phyloP scores from a whole-genome alignment of 1,140 invertebrate genomes.

The Acarapis woodi region DNA sequence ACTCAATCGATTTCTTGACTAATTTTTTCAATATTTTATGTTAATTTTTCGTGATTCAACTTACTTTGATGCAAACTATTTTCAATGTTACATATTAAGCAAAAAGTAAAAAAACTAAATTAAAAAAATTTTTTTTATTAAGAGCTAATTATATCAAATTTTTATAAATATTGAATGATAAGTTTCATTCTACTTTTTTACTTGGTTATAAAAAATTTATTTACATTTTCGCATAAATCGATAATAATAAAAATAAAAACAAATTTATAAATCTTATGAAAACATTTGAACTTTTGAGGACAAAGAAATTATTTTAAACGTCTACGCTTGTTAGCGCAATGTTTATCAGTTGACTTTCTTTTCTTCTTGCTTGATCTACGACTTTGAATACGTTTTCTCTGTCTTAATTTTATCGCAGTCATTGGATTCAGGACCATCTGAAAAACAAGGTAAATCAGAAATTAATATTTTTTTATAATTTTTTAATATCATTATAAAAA shows the following conservation, averaged over 20 bases:
- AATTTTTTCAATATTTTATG: too few relatives aligned
- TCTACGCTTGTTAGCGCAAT: too few relatives aligned
- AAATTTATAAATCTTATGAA: too few relatives aligned
- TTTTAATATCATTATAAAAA: too few relatives aligned
- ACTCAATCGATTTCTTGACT: too few relatives aligned
- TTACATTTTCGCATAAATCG: not conserved
- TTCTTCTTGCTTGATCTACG: not conserved
- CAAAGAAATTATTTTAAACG: too few relatives aligned
- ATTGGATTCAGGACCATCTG: slow-evolving; percentile 40
- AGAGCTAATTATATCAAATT: not conserved
- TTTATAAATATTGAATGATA: not conserved
- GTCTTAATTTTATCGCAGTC: slow-evolving; percentile 38
- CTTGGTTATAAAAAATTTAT: not conserved
- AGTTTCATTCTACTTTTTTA: not conserved
- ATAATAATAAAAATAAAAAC: too few relatives aligned
- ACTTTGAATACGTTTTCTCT: slow-evolving; percentile 24
- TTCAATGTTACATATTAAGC: not conserved
- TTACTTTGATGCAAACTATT: not conserved
- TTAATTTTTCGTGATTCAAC: not conserved
- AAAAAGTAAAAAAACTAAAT: not conserved
- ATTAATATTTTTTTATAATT: not conserved
- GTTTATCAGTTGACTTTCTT: not conserved
- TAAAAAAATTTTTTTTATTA: not conserved
- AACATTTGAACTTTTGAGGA: too few relatives aligned
- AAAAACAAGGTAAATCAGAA: slow-evolving; percentile 13